phyloP scores from a whole-genome alignment of 35 echinoderm and acorn worm genomes.

The Ophiothrix spiculata region DNA sequence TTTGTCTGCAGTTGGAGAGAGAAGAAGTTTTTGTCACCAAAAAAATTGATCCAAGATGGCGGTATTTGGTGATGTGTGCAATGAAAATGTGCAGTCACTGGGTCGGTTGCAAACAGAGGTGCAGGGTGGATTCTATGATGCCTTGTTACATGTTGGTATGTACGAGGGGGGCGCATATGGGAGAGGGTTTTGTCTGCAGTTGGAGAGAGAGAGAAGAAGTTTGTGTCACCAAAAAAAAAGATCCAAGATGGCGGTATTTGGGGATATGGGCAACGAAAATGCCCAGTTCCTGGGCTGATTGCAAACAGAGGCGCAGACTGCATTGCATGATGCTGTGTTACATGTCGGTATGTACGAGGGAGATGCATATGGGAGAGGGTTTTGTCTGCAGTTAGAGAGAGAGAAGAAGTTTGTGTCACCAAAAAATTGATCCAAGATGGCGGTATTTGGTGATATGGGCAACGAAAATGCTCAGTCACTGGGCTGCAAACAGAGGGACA shows the following conservation, averaged over 20 bases:
- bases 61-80: conserved; percentile 73
- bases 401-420: background rate
- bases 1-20: too few species aligned
- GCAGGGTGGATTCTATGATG: conserved; percentile 76
- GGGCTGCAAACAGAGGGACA: conserved; percentile 69
- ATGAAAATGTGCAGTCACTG: conserved; percentile 89
- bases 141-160: conserved; percentile 86
- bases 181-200: too few species aligned
- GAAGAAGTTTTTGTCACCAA: too few species aligned
- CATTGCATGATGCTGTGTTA: conserved; percentile 70
- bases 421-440: conserved; percentile 58
- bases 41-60: conserved; percentile 61
- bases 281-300: conserved; percentile 72
- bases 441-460: conserved; percentile 74
- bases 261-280: conserved; percentile 94
- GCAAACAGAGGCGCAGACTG: conserved; percentile 60
- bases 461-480: conserved; percentile 93
- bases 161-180: too few species aligned
- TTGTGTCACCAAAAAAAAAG: too few species aligned
- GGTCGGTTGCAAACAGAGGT: conserved; percentile 62
- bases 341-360: conserved; percentile 71
- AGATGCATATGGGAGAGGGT: too few species aligned
- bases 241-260: conserved; percentile 79
- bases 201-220: too few species aligned
- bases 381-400: background rate